A percentile compares a stretch with the other conserved stretches of the same genome.
Evolutionary conservation across 2,113 vertebrate genomes (phyloP).

Genomic region (Seriola dumerili): DNA sequence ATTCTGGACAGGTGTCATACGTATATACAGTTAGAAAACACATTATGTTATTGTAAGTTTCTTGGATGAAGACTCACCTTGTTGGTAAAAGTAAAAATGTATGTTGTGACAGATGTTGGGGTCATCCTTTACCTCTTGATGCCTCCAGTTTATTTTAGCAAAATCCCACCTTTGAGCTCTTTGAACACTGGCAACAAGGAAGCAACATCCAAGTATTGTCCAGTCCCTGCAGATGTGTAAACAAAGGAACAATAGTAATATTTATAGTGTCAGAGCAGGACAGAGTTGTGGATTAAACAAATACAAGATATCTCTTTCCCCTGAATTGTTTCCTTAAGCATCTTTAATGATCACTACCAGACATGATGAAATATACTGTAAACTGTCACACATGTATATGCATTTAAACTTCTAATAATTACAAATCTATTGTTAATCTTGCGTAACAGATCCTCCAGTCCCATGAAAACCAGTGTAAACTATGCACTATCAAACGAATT

Average conservation of each 20-base stretch:
- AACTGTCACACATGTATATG: neutral
- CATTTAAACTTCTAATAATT: neutral
- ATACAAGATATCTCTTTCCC: neutral
- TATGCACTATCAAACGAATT: too few species aligned
- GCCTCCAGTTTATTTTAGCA: neutral
- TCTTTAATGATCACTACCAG: neutral
- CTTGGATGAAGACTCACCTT: neutral
- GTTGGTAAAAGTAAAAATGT: neutral
- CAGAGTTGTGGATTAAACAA: neutral
- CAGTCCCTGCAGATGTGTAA: neutral
- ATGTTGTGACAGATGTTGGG: neutral
- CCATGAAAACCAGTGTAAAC: neutral
- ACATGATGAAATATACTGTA: neutral
- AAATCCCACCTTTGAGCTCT: neutral
- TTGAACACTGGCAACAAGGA: neutral
- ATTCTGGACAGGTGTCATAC: neutral
- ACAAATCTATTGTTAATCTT: neutral
- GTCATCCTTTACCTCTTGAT: neutral
- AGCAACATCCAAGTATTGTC: neutral
- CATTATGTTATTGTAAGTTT: neutral
- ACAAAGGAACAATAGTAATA: neutral
- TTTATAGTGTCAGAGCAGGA: neutral
- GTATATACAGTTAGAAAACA: neutral
- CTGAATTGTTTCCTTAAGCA: slow-evolving; percentile 12
- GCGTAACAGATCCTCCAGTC: neutral